Evolutionary conservation across 2,113 vertebrate species (phyloP), one percentile per base, ranked within the genome.

Genomic region (Alces alces): DNA sequence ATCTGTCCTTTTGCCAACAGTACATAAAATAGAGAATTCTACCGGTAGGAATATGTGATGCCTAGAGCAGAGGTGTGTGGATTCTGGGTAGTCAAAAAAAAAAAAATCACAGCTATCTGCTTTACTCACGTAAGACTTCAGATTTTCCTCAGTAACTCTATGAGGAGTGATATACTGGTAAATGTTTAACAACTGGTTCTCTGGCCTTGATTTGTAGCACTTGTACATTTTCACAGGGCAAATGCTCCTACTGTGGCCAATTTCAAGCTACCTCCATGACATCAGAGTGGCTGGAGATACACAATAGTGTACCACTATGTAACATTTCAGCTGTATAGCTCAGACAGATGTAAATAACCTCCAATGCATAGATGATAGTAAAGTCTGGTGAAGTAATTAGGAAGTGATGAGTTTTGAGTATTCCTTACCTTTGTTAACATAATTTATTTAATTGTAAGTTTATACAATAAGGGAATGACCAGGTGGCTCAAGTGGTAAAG

Each of bases 1-100:
- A 84, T 92, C 39, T 64, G 61, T 58, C 64, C n/a, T 85, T 30
- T 64, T 95, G 95, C 89, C 89, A 93, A 86, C 66, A 83, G 82
- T 58, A 60, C 50, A 45, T 86, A 58, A 73, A 70, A 78, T 39
- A 36, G 36, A 92, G 73, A 93, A 39, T 79, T 87, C 33, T 25
- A 47, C 60, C 16, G 17, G 58, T n/a, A 88, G 57, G 57, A 94
- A 58, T 83, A 80, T 61, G 91, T 94, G 80, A n/a, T 64, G 4
- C 39, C 60, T 28, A 55, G 84, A 33, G 28, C 14, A 61, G 91
- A 94, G 50, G 39, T 61, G 36, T 91, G 30, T 89, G 66, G 66
- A 82, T 58, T 85, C 78, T 54, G 23, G 43, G 52, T 15, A n/a
- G 50, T 97, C 47, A 91, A 33, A 90, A 91, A 39, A 86, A 52